A percentile compares a stretch with the other conserved stretches of the same genome.
Conservation (phyloP, 1,140 invertebrate genomes). For the Diorhabda carinulata region DNA sequence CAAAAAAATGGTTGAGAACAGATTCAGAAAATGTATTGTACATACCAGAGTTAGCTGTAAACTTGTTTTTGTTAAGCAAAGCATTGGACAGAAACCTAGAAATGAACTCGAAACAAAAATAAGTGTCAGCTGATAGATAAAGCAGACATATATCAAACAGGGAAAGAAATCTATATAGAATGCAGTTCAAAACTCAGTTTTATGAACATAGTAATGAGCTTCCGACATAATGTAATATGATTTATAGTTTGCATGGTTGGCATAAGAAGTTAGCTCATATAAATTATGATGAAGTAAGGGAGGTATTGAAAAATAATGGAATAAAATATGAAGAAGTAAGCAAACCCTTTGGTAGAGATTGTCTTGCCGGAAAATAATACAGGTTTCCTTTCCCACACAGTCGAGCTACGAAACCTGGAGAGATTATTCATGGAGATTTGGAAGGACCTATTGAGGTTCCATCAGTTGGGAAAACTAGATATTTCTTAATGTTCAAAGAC, state of each 20-base stretch:
- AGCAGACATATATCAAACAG: conserved; percentile 2
- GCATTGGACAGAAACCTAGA: neutral
- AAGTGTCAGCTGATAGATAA: conserved; percentile 1
- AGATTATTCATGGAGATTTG: conserved; percentile 39
- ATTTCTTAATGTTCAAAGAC: conserved; percentile 45
- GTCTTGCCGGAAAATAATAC: neutral
- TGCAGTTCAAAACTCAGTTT: neutral
- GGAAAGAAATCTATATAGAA: conserved; percentile 9
- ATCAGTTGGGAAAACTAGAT: conserved; percentile 39
- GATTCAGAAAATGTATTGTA: neutral
- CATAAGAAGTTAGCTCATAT: too few species aligned
- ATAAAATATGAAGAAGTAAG: too few species aligned
- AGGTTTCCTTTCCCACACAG: conserved; percentile 5
- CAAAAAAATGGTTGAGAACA: neutral
- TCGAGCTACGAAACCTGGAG: neutral
- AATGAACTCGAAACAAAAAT: neutral
- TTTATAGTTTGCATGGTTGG: neutral
- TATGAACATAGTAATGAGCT: neutral
- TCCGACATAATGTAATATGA: neutral
- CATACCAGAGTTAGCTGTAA: conserved; percentile 4
- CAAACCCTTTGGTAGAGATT: too few species aligned
- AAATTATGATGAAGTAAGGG: too few species aligned
- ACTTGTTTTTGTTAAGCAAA: conserved; percentile 7
- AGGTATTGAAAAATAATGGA: too few species aligned
- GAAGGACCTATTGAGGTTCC: conserved; percentile 38